These are phyloP conservation scores for Hirtodrosophila alboralis DNA, from an alignment of 2,888 invertebrate genomes.

Conservation along the genomic window DNA sequence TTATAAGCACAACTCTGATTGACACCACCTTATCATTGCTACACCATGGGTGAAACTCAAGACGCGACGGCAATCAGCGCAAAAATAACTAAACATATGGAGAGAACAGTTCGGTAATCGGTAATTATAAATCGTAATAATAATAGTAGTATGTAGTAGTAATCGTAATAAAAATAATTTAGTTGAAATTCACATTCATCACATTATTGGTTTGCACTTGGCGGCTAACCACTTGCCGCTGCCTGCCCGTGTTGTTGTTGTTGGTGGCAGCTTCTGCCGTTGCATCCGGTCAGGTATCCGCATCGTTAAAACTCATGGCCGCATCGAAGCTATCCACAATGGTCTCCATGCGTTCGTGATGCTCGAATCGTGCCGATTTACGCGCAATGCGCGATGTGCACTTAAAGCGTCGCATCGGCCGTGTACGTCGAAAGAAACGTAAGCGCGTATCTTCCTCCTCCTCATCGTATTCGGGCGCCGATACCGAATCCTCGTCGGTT, in stretches of 20 bases:
- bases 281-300: slow-evolving; percentile 66
- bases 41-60: slow-evolving; percentile 2
- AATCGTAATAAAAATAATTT: slow-evolving; percentile 79
- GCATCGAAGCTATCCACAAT: slow-evolving; percentile 81
- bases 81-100: slow-evolving; percentile 75
- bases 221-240: slow-evolving; percentile 58
- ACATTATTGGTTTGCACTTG: slow-evolving; percentile 79
- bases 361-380: slow-evolving; percentile 76
- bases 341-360: slow-evolving; percentile 81
- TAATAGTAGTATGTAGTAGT: slow-evolving; percentile 64
- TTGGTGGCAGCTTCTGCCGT: slow-evolving; percentile 28
- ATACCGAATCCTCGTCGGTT: slow-evolving; percentile 80
- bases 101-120: slow-evolving; percentile 75
- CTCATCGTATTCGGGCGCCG: slow-evolving; percentile 80
- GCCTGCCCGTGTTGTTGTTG: slow-evolving; percentile 47
- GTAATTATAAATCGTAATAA: slow-evolving; percentile 36
- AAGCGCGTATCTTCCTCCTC: slow-evolving; percentile 79
- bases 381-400: slow-evolving; percentile 57
- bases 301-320: slow-evolving; percentile 80
- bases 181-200: slow-evolving; percentile 82
- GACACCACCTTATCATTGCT: no score
- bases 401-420: slow-evolving; percentile 50
- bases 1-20: no score
- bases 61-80: slow-evolving; percentile 59
- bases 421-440: slow-evolving; percentile 72